Base-by-base conservation (phyloP, 2,113 vertebrate species). In the Chaetura pelagica region DNA sequence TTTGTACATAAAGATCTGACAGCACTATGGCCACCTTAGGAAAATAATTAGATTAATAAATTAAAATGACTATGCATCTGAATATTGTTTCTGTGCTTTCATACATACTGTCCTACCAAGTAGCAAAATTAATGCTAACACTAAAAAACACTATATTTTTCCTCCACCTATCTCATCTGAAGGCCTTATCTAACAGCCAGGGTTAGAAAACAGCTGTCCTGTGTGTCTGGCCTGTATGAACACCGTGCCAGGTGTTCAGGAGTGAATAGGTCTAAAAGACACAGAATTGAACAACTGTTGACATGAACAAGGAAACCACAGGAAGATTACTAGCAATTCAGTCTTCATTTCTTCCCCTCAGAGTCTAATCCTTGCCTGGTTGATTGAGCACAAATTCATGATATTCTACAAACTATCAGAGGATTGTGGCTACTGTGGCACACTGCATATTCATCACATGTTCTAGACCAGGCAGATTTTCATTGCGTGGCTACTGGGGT, bases 401-500 rank as follows among this genome's bases (percentile, higher is more conserved):
- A 15, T 64, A 34, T 34, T 77, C 21, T 64, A 6, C 48, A 88
- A 59, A 8, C 66, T 73, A 34, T n/a, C 38, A 72, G 51, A 77
- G 57, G 23, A 58, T 6, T 2, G 3, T n/a, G 35, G 40, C 18
- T 81, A 27, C 42, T 20, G n/a, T 6, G 4, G 23, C 64, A 27
- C 21, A 24, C 51, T 48, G 52, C 12, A 23, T 0, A 0, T 35
- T 64, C n/a, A 24, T 75, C 34, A 8, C 0, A 1, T 64, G 4
- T 24, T 73, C 32, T 81, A n/a, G 17, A 69, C 15, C 32, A 51
- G 29, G 3, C 15, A 90, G 13, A 11, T 29, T 48, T 73, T 82
- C 24, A 42, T 66, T 14, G 62, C 35, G n/a, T 61, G 40, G 5
- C 32, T 59, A 5, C 14, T 66, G 2, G 1, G 57, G 10, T 2